phyloP scores from a whole-genome alignment of 2,888 invertebrate species.

The Melanostoma scalare region DNA sequence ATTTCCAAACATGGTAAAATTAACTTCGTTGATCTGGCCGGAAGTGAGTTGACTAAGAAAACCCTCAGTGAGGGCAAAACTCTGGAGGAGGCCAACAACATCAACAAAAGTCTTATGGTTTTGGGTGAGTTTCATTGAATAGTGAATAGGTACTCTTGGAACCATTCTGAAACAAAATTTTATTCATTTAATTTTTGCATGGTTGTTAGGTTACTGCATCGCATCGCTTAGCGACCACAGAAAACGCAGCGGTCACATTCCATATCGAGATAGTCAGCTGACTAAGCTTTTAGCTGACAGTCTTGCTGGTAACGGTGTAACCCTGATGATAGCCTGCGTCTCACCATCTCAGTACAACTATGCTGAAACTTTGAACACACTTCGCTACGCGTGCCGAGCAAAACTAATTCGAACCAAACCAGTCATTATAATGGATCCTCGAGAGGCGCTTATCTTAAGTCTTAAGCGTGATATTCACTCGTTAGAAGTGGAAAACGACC shows the following conservation, averaged over 20 bases:
- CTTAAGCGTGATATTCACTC: slow-evolving; percentile 93
- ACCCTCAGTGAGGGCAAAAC: slow-evolving; percentile 94
- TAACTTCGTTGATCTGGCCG: slow-evolving; percentile 97
- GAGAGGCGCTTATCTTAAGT: slow-evolving; percentile 94
- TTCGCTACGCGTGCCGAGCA: slow-evolving; percentile 95
- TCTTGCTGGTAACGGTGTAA: slow-evolving; percentile 95
- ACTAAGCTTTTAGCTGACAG: slow-evolving; percentile 97
- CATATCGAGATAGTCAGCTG: slow-evolving; percentile 96
- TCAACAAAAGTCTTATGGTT: slow-evolving; percentile 97
- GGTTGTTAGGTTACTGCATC: slow-evolving; percentile 92
- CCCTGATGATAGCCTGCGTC: slow-evolving; percentile 97
- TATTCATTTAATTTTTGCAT: background rate
- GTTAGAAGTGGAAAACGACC: slow-evolving; percentile 93
- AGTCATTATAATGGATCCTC: slow-evolving; percentile 96
- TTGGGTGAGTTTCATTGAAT: slow-evolving; percentile 85
- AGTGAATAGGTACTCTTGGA: background rate
- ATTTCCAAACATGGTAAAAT: slow-evolving; percentile 96
- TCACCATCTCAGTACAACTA: slow-evolving; percentile 94
- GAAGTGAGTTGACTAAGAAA: slow-evolving; percentile 97
- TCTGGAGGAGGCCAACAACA: slow-evolving; percentile 96
- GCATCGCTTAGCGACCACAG: slow-evolving; percentile 93
- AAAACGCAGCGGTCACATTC: slow-evolving; percentile 92
- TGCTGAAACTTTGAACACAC: slow-evolving; percentile 94
- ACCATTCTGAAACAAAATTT: background rate
- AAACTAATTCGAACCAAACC: slow-evolving; percentile 97